Percentiles rank a stretch among this genome's conserved stretches.
phyloP scores from a whole-genome alignment of 2,888 invertebrate genomes.

The Neuroscelio doddi region DNA sequence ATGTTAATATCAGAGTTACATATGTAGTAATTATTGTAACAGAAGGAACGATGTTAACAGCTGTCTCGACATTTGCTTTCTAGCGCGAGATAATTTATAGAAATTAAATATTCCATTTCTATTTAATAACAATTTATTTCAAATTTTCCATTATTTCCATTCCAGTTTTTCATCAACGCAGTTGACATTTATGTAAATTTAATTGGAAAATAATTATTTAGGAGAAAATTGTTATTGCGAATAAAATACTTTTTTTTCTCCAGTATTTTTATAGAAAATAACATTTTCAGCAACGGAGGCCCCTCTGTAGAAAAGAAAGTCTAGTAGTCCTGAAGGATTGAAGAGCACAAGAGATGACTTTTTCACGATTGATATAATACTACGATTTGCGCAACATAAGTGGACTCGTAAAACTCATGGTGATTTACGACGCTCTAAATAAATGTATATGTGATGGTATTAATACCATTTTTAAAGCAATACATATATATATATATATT shows the following conservation, averaged over 20 bases:
- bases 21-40: conserved; percentile 64
- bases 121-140: too few relatives aligned
- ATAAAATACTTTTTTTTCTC: too few relatives aligned
- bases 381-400: conserved; percentile 40
- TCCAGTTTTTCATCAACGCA: too few relatives aligned
- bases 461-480: conserved; percentile 57
- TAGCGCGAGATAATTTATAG: not conserved
- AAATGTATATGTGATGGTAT: conserved; percentile 60
- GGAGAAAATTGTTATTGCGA: too few relatives aligned
- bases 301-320: not conserved
- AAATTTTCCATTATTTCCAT: not conserved
- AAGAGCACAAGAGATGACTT: conserved; percentile 15
- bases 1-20: conserved; percentile 53
- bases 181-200: too few relatives aligned
- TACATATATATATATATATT: not conserved
- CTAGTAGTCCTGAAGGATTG: conserved; percentile 24
- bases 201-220: too few relatives aligned
- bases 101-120: not conserved
- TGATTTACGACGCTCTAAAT: conserved; percentile 55
- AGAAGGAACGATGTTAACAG: conserved; percentile 40
- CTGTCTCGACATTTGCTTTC: conserved; percentile 4
- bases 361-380: conserved; percentile 51
- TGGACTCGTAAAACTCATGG: conserved; percentile 38
- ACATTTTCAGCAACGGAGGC: not conserved
- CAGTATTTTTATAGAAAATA: not conserved